These are phyloP conservation scores for Xenopus laevis DNA, from an alignment of 2,113 vertebrate genomes.

Conservation along the genomic window DNA sequence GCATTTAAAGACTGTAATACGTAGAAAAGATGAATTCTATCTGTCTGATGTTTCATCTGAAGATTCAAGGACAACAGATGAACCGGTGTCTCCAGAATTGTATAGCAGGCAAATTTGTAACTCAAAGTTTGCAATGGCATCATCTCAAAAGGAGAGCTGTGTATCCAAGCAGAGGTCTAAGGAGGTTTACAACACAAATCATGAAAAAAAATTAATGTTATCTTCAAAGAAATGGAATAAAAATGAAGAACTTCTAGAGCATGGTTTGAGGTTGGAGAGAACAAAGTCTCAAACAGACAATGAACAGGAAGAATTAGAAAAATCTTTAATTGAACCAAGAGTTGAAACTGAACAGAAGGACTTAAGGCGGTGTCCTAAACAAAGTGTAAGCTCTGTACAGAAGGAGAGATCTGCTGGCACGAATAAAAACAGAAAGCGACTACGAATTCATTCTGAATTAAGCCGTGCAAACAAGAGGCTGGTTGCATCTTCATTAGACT, in stretches of 20 bases:
- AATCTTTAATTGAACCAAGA: constrained; percentile 51
- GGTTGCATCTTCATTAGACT: constrained; percentile 52
- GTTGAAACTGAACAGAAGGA: constrained; percentile 60
- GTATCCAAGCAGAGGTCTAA: constrained; percentile 59
- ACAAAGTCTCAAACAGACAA: constrained; percentile 50
- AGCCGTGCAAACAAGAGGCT: constrained; percentile 60
- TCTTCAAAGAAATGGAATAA: constrained; percentile 56
- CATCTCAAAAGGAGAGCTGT: constrained; percentile 57
- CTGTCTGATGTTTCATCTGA: neutral
- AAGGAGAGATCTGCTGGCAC: constrained; percentile 53
- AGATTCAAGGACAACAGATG: neutral
- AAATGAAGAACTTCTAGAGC: constrained; percentile 47
- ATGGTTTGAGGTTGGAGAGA: neutral
- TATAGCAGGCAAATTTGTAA: neutral
- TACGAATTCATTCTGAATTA: constrained; percentile 58
- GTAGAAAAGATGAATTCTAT: neutral
- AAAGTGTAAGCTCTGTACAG: constrained; percentile 50
- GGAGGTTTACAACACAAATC: constrained; percentile 50
- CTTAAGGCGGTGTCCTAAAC: constrained; percentile 57
- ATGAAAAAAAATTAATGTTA: constrained; percentile 43
- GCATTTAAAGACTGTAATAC: neutral
- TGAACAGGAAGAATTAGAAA: constrained; percentile 59
- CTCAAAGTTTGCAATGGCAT: constrained; percentile 49
- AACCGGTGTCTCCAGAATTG: constrained; percentile 10
- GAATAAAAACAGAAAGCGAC: constrained; percentile 59